phyloP scores from a whole-genome alignment of 2,888 invertebrate species.

The Odontocolon sp. region DNA sequence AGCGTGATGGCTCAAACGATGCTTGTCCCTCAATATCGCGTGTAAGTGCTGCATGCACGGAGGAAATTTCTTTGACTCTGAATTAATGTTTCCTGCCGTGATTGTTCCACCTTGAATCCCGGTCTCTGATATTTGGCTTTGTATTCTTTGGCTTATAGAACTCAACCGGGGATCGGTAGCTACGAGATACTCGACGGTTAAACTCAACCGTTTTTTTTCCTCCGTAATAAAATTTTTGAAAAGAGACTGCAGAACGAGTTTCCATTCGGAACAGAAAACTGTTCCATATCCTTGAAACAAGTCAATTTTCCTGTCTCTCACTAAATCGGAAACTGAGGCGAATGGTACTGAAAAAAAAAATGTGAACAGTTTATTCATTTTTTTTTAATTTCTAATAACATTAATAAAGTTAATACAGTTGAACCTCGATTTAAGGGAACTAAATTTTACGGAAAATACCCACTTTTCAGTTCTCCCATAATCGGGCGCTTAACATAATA shows the following conservation, averaged over 20 bases:
- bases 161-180: constrained; percentile 71
- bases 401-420: no score
- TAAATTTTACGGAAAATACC: no score
- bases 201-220: constrained; percentile 61
- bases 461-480: no score
- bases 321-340: constrained; percentile 82
- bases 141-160: constrained; percentile 67
- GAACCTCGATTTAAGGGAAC: no score
- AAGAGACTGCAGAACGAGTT: constrained; percentile 81
- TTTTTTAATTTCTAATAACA: neutral
- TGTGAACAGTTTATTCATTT: constrained; percentile 30
- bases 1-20: constrained; percentile 85
- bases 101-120: constrained; percentile 62
- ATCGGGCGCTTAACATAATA: no score
- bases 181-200: constrained; percentile 50
- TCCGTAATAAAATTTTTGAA: constrained; percentile 80
- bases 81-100: constrained; percentile 79
- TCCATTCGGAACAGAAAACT: constrained; percentile 84
- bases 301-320: constrained; percentile 82
- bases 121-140: constrained; percentile 58
- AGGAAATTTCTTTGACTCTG: constrained; percentile 82
- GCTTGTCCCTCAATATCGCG: constrained; percentile 81
- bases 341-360: constrained; percentile 83
- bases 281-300: constrained; percentile 82
- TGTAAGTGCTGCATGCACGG: constrained; percentile 87